Conservation (phyloP, 2,888 invertebrate species). For the Hemistola chrysoprasaria region DNA sequence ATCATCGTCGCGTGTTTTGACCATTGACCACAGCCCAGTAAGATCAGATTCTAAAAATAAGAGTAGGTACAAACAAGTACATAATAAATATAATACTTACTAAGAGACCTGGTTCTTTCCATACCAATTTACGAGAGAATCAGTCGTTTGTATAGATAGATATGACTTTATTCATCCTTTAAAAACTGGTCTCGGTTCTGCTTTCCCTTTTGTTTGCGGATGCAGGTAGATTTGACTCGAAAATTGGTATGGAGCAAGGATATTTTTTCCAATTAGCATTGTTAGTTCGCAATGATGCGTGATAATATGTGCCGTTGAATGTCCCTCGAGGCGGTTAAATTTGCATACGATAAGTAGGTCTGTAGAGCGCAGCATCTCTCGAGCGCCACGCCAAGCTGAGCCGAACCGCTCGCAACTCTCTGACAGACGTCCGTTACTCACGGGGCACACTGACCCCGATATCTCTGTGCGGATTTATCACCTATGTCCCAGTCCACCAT, state of each 20-base stretch:
- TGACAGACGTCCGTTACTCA: slow-evolving; percentile 65
- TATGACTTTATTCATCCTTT: slow-evolving; percentile 17
- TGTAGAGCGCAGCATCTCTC: slow-evolving; percentile 42
- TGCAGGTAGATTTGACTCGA: slow-evolving; percentile 15
- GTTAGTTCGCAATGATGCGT: slow-evolving; percentile 42
- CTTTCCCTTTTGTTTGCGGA: slow-evolving; percentile 20
- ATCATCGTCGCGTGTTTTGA: too few species aligned
- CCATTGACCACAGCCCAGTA: too few species aligned
- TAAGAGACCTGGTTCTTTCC: slow-evolving; percentile 10
- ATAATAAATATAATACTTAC: neutral
- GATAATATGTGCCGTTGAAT: slow-evolving; percentile 38
- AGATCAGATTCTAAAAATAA: too few species aligned
- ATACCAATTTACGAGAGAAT: slow-evolving; percentile 20
- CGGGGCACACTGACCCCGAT: slow-evolving; percentile 70
- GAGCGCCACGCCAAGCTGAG: too few species aligned
- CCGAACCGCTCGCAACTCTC: slow-evolving; percentile 37
- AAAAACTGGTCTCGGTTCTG: slow-evolving; percentile 18
- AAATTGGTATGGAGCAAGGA: slow-evolving; percentile 20
- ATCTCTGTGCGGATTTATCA: slow-evolving; percentile 49
- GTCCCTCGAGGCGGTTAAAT: slow-evolving; percentile 44
- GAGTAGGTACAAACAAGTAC: too few species aligned
- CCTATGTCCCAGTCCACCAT: slow-evolving; percentile 42
- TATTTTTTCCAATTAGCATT: slow-evolving; percentile 50
- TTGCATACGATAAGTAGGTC: slow-evolving; percentile 54
- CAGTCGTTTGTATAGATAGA: slow-evolving; percentile 19